Evolutionary conservation across 92 coral and sea anemone genomes (phyloP), one percentile per base, ranked within the genome.

Genomic region (Galaxea fascicularis): DNA sequence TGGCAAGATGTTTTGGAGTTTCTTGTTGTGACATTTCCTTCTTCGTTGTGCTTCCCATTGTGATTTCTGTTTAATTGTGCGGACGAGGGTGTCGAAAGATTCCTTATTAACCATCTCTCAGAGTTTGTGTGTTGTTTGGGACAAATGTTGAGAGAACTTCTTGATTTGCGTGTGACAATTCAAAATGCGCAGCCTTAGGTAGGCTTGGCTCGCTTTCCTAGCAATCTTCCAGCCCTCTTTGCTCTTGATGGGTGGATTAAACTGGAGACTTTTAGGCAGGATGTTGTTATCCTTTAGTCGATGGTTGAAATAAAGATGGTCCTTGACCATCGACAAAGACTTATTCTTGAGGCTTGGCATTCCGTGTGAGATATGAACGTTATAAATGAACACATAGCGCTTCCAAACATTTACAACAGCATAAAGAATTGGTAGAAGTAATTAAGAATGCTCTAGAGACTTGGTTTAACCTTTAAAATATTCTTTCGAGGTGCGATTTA

Each of bases 201-300:
- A 78, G 27, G 83, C 83, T 62, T 31, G 72, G 29, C 83, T 72
- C 10, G 83, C 83, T 31, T 78, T 78, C 58, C 59, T 58, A 20
- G 83, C 83, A 16, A 78, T 78, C 11, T 18, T 58, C 28, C 39
- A 78, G 51, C 83, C 72, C 59, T 62, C 83, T 30, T 45, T 78
- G 83, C 73, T 27, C 57, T 78, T 78, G 57, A 78, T 28, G 26
- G 83, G 83, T 63, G 71, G 83, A n/a, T 53, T 82, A 18, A 71
- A 82, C 15, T 44, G 78, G 21, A 71, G 78, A 35, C 79, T 52
- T 54, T n/a, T 30, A 4, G 54, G 70, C n/a, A 71, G 74, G 16
- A 53, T 24, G 25, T 54, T 70, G 86, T 82, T 71, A 4, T 80
- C 76, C 56, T 66, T 65, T 52, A 65, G 11, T 65, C 62, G 46